Conservation (phyloP, 2,888 invertebrate genomes). For the Catocala nupta region DNA sequence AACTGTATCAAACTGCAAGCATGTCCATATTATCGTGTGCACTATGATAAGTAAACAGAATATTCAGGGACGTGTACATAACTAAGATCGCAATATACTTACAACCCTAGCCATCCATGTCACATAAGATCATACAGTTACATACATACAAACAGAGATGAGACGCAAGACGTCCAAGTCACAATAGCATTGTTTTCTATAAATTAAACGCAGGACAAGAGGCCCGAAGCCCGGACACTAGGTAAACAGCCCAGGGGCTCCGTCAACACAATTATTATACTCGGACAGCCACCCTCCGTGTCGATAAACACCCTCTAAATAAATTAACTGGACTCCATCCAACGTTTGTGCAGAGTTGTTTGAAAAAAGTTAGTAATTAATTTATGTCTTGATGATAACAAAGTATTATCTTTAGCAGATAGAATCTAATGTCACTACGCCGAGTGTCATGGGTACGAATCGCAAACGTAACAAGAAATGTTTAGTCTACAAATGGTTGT, state of each 20-base stretch:
- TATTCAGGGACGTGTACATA: too few species aligned
- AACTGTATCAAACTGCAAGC: too few species aligned
- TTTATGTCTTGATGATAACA: conserved; percentile 26
- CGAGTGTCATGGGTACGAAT: too few species aligned
- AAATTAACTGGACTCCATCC: conserved; percentile 80
- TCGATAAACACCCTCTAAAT: conserved; percentile 84
- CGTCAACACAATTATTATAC: conserved; percentile 87
- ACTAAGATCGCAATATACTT: too few species aligned
- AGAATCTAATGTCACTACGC: too few species aligned
- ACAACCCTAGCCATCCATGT: background rate
- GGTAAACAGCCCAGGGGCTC: conserved; percentile 79
- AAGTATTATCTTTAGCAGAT: background rate
- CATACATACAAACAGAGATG: conserved; percentile 35
- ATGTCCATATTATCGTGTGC: too few species aligned
- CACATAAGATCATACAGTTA: conserved; percentile 1
- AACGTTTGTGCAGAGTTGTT: conserved; percentile 52
- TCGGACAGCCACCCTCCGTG: conserved; percentile 83
- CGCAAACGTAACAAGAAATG: background rate
- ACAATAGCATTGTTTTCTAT: conserved; percentile 82
- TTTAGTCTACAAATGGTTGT: background rate
- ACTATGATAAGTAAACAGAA: too few species aligned
- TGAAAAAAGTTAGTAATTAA: conserved; percentile 45
- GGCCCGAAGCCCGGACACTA: conserved; percentile 58
- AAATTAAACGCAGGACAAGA: conserved; percentile 83
- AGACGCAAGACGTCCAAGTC: conserved; percentile 46